Percentiles rank a stretch among this genome's conserved stretches.
These are phyloP conservation scores for Hirtodrosophila cameraria DNA, from an alignment of 2,888 invertebrate species.

Conservation along the genomic window DNA sequence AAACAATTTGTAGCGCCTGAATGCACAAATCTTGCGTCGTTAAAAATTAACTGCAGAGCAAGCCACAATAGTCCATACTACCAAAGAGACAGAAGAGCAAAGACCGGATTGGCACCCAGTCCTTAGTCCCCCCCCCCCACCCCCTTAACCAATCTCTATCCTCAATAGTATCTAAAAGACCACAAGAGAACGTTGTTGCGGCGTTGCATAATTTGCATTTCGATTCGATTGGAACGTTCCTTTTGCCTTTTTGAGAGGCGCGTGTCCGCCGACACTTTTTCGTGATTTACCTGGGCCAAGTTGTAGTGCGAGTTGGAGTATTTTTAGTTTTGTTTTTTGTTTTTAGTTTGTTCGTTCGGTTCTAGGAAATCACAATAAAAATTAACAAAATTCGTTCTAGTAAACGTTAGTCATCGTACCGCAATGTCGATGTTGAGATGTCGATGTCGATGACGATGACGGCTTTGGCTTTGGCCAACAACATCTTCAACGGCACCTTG, in stretches of 20 bases:
- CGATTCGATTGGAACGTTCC: slow-evolving; percentile 81
- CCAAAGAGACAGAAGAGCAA: slow-evolving; percentile 6
- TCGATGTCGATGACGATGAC: slow-evolving; percentile 27
- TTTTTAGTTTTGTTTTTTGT: slow-evolving; percentile 13
- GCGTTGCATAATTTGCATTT: slow-evolving; percentile 82
- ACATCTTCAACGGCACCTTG: slow-evolving; percentile 53
- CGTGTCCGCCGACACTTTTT: slow-evolving; percentile 83
- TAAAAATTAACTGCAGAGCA: slow-evolving; percentile 72
- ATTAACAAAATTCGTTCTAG: slow-evolving; percentile 78
- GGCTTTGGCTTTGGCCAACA: slow-evolving; percentile 14
- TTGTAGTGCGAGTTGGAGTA: slow-evolving; percentile 1
- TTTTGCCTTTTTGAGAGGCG: slow-evolving; percentile 75
- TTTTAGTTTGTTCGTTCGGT: slow-evolving; percentile 49
- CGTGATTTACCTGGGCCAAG: slow-evolving; percentile 68
- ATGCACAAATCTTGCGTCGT: slow-evolving; percentile 77
- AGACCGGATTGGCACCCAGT: slow-evolving; percentile 25
- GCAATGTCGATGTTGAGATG: slow-evolving; percentile 36
- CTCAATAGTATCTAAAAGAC: slow-evolving; percentile 1
- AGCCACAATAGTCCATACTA: slow-evolving; percentile 19
- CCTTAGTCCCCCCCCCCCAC: background rate
- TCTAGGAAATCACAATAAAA: slow-evolving; percentile 81
- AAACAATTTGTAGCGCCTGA: slow-evolving; percentile 79
- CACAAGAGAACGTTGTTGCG: slow-evolving; percentile 46
- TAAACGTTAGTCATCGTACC: slow-evolving; percentile 69
- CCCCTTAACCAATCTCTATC: slow-evolving; percentile 1